Base-by-base conservation (phyloP, 2,888 invertebrate genomes). In the Calliphora vomitoria region DNA sequence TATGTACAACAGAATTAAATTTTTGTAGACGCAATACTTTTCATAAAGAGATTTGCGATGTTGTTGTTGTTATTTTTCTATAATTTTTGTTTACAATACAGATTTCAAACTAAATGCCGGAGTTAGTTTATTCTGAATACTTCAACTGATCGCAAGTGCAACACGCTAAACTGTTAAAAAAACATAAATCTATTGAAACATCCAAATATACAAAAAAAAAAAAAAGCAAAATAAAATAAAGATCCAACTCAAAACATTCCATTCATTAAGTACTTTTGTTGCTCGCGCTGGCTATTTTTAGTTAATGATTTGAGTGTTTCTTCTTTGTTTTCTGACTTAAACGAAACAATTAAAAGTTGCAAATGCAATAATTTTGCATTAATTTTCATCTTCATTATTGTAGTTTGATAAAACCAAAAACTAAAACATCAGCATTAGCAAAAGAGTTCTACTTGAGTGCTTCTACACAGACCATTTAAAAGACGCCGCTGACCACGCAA, bases 121-220 rank as follows among this genome's bases (percentile, higher is more conserved):
- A 82, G 87, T 87, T 66, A 87, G 87, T 87, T 87, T 79, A 82
- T 87, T 87, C 87, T 85, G 87, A 85, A 87, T 85, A 82, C 87
- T 87, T 79, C 87, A 85, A 82, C 64, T 55, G 87, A 87, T 75
- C 87, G 47, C 87, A 87, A 87, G 85, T 85, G 85, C 79, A 85
- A 79, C 82, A 79, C 87, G 87, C 87, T 75, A 72, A 82, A 60
- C 6, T 44, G 18, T 5, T 13, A 68, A 68, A 58, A 50, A 58
- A 41, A 75, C 25, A 66, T 62, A 55, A 83, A 76, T 50, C 69
- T 62, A 3, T 13, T 11, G 0, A 83, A 76, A 62, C 4, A 68
- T 13, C 38, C 8, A 38, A 6, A 41, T 38, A 38, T 20, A 75
- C 13, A 15, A 25, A 47, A 71, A 35, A 8, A 18, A 47, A 31